Percentiles rank a stretch among this genome's conserved stretches.
Evolutionary conservation across 2,113 vertebrate genomes (phyloP).

Genomic region (Plectropomus leopardus): DNA sequence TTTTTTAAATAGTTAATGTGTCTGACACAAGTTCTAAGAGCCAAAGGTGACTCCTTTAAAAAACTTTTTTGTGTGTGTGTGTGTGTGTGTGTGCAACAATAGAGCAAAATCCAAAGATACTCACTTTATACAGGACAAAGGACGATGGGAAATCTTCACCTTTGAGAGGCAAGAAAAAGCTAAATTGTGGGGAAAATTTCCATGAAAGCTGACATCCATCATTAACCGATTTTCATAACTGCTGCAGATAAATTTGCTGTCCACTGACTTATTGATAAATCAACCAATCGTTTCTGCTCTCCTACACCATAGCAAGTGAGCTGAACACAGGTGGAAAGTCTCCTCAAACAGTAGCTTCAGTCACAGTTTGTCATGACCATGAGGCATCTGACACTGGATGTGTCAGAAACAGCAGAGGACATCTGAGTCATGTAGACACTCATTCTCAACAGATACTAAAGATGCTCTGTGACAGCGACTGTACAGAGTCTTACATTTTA

Average conservation of each 20-base stretch:
- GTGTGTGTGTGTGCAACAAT: no score
- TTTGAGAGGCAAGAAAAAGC: not conserved
- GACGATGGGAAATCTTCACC: not conserved
- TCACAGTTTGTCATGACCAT: slow-evolving; percentile 7
- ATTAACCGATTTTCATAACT: not conserved
- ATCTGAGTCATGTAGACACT: not conserved
- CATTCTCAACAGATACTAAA: not conserved
- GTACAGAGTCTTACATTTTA: not conserved
- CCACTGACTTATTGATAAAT: not conserved
- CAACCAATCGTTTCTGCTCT: not conserved
- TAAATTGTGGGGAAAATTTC: no score
- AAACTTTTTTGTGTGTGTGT: not conserved
- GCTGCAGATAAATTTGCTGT: not conserved
- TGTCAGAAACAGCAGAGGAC: not conserved
- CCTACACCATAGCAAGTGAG: not conserved
- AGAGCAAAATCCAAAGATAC: no score
- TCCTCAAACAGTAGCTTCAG: not conserved
- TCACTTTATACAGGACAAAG: no score
- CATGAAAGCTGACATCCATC: not conserved
- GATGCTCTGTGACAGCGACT: not conserved
- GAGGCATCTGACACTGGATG: slow-evolving; percentile 33
- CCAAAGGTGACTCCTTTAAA: not conserved
- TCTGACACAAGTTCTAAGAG: not conserved
- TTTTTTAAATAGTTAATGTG: not conserved
- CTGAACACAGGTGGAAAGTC: not conserved